These are phyloP conservation scores for Apocrypta bakeri DNA, from an alignment of 1,140 invertebrate species.

Conservation along the genomic window DNA sequence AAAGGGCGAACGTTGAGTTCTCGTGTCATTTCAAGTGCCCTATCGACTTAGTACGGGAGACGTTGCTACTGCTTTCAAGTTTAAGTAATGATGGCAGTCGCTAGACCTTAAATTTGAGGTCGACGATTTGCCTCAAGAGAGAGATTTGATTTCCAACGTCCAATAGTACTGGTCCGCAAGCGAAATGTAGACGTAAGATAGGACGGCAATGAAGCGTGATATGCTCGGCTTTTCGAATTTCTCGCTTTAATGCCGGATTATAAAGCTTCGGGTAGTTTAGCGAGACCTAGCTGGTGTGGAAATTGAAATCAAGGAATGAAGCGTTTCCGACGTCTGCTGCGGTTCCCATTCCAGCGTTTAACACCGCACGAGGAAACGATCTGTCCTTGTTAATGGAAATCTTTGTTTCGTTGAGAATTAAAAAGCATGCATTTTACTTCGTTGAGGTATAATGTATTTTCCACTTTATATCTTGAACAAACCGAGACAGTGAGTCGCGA, in stretches of 20 bases:
- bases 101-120: neutral
- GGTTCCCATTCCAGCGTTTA: too few species aligned
- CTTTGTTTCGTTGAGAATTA: too few species aligned
- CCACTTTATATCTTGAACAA: too few species aligned
- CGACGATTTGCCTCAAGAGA: neutral
- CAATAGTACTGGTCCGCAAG: neutral
- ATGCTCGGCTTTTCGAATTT: neutral
- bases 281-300: too few species aligned
- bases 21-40: conserved; percentile 7
- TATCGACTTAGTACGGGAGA: neutral
- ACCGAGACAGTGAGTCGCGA: too few species aligned
- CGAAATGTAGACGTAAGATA: neutral
- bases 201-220: neutral
- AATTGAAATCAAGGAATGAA: too few species aligned
- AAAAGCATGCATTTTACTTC: too few species aligned
- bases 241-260: neutral
- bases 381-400: too few species aligned
- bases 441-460: too few species aligned
- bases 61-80: conserved; percentile 7
- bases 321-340: too few species aligned
- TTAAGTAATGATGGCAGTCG: conserved; percentile 31
- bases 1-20: neutral
- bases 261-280: neutral
- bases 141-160: conserved; percentile 1
- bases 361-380: too few species aligned